These are phyloP conservation scores for Tethya wilhelma DNA, from an alignment of 37 sponge, comb jelly and placozoan species.

Conservation along the genomic window DNA sequence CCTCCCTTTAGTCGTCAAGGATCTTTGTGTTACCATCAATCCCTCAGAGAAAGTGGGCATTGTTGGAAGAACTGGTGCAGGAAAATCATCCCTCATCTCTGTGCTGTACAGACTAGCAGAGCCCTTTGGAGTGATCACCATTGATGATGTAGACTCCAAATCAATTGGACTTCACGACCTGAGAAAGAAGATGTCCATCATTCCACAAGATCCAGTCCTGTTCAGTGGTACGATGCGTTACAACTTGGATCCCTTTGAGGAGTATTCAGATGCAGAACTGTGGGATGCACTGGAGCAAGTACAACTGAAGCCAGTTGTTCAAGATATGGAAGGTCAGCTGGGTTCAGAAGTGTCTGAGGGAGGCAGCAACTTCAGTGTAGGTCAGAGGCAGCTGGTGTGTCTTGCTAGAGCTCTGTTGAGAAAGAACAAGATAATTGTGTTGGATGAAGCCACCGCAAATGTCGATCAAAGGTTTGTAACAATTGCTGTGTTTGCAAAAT, in stretches of 20 bases:
- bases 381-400: constrained; percentile 88
- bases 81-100: constrained; percentile 86
- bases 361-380: constrained; percentile 87
- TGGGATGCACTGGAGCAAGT: constrained; percentile 86
- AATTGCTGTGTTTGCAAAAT: neutral
- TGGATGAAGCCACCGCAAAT: constrained; percentile 92
- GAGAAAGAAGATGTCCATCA: constrained; percentile 81
- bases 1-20: constrained; percentile 66
- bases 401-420: constrained; percentile 82
- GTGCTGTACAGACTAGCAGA: constrained; percentile 90
- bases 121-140: constrained; percentile 73
- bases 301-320: constrained; percentile 70
- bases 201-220: constrained; percentile 92
- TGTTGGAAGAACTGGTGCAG: constrained; percentile 95
- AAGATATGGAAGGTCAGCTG: constrained; percentile 62
- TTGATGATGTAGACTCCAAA: constrained; percentile 79
- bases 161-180: constrained; percentile 84
- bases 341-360: constrained; percentile 71
- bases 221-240: constrained; percentile 89
- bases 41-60: constrained; percentile 85
- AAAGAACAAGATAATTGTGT: constrained; percentile 79
- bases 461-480: constrained; percentile 61
- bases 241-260: constrained; percentile 90
- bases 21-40: constrained; percentile 44
- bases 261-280: constrained; percentile 67